phyloP scores from a whole-genome alignment of 1,140 invertebrate genomes.

The Drosophila busckii region DNA sequence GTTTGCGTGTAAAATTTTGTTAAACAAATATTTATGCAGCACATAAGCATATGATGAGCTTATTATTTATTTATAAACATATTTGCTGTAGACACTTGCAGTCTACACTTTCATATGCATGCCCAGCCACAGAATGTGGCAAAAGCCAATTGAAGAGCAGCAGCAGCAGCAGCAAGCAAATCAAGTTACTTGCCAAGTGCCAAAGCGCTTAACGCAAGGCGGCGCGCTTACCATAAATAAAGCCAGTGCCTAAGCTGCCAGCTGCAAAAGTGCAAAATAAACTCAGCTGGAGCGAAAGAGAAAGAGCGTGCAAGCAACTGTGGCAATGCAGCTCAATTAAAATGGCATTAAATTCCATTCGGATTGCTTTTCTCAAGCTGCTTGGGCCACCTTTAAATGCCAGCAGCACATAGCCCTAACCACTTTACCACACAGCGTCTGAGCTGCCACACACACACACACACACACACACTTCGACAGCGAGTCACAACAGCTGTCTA shows the following conservation, averaged over 20 bases:
- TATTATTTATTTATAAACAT: too few species aligned
- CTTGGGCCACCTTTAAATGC: slow-evolving; percentile 6
- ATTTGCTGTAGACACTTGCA: too few species aligned
- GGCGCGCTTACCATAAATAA: slow-evolving; percentile 52
- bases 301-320: not conserved
- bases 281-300: not conserved
- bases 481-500: slow-evolving; percentile 50
- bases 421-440: not conserved
- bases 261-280: slow-evolving; percentile 13
- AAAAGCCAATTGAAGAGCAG: too few species aligned
- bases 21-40: too few species aligned
- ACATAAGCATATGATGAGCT: too few species aligned
- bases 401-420: slow-evolving; percentile 1
- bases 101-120: too few species aligned
- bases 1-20: slow-evolving; percentile 19
- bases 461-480: not conserved
- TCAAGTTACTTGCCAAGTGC: slow-evolving; percentile 23
- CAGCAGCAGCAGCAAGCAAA: slow-evolving; percentile 41
- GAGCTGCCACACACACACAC: not conserved
- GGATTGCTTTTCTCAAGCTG: slow-evolving; percentile 56
- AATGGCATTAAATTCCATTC: slow-evolving; percentile 73
- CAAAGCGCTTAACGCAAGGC: slow-evolving; percentile 32
- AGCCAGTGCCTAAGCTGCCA: slow-evolving; percentile 24
- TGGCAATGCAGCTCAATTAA: slow-evolving; percentile 62
- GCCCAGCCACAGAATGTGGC: too few species aligned